phyloP scores from a whole-genome alignment of 2,888 invertebrate genomes.

The Lepidonotus clava region DNA sequence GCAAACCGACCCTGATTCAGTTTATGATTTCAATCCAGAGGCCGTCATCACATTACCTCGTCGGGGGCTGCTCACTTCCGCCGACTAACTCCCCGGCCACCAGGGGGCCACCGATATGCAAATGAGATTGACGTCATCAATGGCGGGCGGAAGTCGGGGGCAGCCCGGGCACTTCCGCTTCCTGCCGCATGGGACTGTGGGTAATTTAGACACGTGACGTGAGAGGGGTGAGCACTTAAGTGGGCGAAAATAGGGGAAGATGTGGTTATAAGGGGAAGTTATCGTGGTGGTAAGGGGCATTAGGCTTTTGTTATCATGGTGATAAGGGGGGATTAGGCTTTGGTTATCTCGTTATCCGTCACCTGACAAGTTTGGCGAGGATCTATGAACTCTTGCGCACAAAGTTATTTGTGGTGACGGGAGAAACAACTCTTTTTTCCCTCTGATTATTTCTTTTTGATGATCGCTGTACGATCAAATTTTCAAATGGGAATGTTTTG shows the following conservation, averaged over 20 bases:
- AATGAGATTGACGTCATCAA: slow-evolving; percentile 34
- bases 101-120: slow-evolving; percentile 27
- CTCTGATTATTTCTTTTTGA: too few relatives aligned
- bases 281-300: background rate
- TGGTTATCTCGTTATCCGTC: background rate
- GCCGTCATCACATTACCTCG: slow-evolving; percentile 15
- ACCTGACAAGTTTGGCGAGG: too few relatives aligned
- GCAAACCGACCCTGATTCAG: slow-evolving; percentile 38
- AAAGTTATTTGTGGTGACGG: too few relatives aligned
- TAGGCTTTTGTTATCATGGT: background rate
- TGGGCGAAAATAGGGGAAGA: background rate
- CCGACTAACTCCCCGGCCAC: background rate
- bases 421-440: too few relatives aligned
- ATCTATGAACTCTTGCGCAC: too few relatives aligned
- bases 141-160: slow-evolving; percentile 24
- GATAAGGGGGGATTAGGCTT: slow-evolving; percentile 24
- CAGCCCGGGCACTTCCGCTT: background rate
- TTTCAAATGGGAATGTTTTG: too few relatives aligned
- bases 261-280: background rate
- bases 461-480: too few relatives aligned
- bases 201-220: slow-evolving; percentile 26
- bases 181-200: slow-evolving; percentile 17
- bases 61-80: background rate
- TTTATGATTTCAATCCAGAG: slow-evolving; percentile 26
- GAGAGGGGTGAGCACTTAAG: background rate